phyloP scores from a whole-genome alignment of 2,113 vertebrate species.

The Tychaedon coryphoeus region DNA sequence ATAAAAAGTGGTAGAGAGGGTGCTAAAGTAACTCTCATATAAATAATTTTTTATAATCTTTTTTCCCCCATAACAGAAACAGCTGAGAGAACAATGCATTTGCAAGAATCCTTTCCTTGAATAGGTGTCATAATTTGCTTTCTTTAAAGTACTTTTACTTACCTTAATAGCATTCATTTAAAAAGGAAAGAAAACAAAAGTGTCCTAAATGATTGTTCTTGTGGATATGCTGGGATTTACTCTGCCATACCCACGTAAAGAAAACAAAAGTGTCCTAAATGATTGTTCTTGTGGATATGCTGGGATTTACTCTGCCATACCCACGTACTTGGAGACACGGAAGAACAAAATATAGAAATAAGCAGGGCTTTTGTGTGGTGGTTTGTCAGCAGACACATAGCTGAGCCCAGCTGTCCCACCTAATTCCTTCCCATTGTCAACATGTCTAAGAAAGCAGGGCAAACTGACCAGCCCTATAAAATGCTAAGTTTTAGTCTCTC shows the following conservation, averaged over 20 bases:
- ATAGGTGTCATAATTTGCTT: fast-evolving
- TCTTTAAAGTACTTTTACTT: background rate
- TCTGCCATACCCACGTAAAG: background rate
- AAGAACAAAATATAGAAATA: background rate
- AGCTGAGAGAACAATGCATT: background rate
- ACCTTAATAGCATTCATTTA: background rate
- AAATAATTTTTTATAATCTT: background rate
- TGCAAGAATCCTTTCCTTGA: background rate
- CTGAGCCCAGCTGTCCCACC: background rate
- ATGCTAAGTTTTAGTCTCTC: background rate
- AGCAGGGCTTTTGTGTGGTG: background rate
- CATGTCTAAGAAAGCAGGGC: background rate
- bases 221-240: background rate
- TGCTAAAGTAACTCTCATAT: background rate
- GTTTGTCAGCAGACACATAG: background rate
- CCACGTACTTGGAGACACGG: background rate
- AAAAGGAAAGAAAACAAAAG: background rate
- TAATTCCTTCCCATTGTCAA: background rate
- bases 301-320: background rate
- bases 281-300: background rate
- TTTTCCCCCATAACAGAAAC: fast-evolving
- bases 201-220: background rate
- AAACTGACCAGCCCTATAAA: background rate
- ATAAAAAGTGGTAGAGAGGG: background rate
- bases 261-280: background rate